These are phyloP conservation scores for Mus pahari DNA, from an alignment of 2,113 vertebrate species.

Conservation along the genomic window DNA sequence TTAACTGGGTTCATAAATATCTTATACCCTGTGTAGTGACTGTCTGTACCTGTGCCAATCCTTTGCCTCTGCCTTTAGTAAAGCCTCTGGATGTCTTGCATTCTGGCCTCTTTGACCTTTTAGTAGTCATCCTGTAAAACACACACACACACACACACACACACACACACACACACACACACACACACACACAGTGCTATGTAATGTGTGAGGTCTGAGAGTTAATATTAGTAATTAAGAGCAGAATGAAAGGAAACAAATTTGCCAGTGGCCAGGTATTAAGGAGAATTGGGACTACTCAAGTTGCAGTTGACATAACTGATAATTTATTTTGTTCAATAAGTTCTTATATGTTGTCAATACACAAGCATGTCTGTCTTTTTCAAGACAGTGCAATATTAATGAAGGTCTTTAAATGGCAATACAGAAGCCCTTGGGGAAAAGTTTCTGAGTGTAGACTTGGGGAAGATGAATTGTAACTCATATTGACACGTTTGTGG, in stretches of 20 bases:
- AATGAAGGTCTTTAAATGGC: background rate
- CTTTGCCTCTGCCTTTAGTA: background rate
- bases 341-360: background rate
- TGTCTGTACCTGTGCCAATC: background rate
- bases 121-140: background rate
- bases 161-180: background rate
- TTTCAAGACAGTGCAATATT: background rate
- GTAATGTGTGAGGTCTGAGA: background rate
- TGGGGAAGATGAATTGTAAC: background rate
- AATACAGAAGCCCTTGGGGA: background rate
- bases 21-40: background rate
- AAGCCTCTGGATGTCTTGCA: too few relatives aligned
- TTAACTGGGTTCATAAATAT: background rate
- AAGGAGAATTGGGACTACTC: background rate
- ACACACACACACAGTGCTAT: background rate
- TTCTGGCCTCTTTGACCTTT: background rate
- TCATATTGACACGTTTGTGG: background rate
- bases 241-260: background rate
- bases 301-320: background rate
- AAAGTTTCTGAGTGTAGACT: background rate
- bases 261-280: background rate
- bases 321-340: background rate
- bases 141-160: background rate
- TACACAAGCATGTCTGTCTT: background rate
- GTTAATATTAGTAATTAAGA: background rate